These are phyloP conservation scores for Holothuria leucospilota DNA, from an alignment of 53 echinoderm and acorn worm genomes.

Conservation along the genomic window DNA sequence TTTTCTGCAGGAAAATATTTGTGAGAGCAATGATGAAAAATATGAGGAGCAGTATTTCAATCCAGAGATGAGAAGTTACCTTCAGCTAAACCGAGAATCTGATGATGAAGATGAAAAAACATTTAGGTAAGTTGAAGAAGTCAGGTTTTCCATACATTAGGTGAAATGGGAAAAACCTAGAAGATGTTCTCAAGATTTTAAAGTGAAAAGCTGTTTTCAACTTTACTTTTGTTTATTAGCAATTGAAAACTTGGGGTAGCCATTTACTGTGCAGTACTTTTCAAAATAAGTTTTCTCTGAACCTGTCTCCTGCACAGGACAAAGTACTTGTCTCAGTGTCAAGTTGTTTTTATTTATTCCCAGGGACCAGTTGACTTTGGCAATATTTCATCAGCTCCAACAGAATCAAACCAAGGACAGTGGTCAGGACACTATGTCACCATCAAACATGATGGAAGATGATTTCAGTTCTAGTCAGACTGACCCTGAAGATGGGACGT, in stretches of 20 bases:
- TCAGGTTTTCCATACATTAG: no score
- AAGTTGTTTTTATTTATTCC: neutral
- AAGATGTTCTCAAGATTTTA: no score
- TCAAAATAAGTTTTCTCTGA: no score
- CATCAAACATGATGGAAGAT: constrained; percentile 5
- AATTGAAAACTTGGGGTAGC: no score
- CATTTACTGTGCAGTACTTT: no score
- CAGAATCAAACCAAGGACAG: constrained; percentile 69
- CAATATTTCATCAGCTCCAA: constrained; percentile 89
- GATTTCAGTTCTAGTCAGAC: constrained; percentile 30
- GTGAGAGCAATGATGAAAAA: constrained; percentile 12
- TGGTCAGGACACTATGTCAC: constrained; percentile 10
- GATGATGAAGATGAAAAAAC: constrained; percentile 31
- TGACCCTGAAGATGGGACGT: constrained; percentile 67
- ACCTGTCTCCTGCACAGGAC: no score
- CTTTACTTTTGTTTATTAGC: no score
- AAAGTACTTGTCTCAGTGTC: no score
- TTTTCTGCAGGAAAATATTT: constrained; percentile 5
- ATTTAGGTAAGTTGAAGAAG: neutral
- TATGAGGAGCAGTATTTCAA: constrained; percentile 39
- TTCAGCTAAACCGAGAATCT: constrained; percentile 31
- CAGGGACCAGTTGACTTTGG: constrained; percentile 82
- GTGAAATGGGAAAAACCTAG: no score
- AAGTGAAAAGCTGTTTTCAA: no score
- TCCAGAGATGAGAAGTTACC: constrained; percentile 38